Evolutionary conservation across 1,140 invertebrate species (phyloP).

Genomic region (Drosophila cardini): DNA sequence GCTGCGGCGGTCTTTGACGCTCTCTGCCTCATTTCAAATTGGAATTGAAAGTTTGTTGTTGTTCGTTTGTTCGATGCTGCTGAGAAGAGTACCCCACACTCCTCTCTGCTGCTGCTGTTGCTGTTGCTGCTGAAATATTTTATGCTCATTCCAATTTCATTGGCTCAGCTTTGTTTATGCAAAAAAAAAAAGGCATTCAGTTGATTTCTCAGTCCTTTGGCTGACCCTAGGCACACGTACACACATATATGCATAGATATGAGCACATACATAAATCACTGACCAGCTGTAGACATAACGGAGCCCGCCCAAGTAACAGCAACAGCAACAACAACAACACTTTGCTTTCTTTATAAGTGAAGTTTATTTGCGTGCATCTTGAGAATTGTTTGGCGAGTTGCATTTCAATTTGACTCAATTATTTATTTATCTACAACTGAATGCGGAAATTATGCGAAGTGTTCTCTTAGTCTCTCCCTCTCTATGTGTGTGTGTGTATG

Average conservation of each 20-base stretch:
- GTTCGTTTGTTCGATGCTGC: conserved; percentile 31
- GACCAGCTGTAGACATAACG: conserved; percentile 57
- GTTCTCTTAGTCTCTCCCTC: conserved; percentile 9
- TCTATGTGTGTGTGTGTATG: background rate
- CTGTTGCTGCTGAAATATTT: background rate
- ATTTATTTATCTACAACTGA: conserved; percentile 82
- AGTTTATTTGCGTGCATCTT: conserved; percentile 77
- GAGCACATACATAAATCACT: conserved; percentile 66
- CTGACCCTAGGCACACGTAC: conserved; percentile 31
- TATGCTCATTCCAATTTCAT: conserved; percentile 15
- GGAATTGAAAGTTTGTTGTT: conserved; percentile 74
- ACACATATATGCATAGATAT: conserved; percentile 13
- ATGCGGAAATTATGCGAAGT: conserved; percentile 80
- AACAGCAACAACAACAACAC: conserved; percentile 15
- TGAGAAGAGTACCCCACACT: conserved; percentile 16
- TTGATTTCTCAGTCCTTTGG: conserved; percentile 27
- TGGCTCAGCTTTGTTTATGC: conserved; percentile 46
- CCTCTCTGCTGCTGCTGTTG: background rate
- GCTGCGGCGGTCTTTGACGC: conserved; percentile 74
- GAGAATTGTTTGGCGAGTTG: conserved; percentile 79
- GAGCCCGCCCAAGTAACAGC: conserved; percentile 42
- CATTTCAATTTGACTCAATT: conserved; percentile 83
- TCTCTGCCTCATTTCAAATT: conserved; percentile 77
- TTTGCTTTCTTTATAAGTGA: conserved; percentile 47
- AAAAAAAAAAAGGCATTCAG: conserved; percentile 24